Percentiles rank a stretch among this genome's conserved stretches.
Evolutionary conservation across 2,113 vertebrate species (phyloP).

Genomic region (Glaucidium brasilianum): DNA sequence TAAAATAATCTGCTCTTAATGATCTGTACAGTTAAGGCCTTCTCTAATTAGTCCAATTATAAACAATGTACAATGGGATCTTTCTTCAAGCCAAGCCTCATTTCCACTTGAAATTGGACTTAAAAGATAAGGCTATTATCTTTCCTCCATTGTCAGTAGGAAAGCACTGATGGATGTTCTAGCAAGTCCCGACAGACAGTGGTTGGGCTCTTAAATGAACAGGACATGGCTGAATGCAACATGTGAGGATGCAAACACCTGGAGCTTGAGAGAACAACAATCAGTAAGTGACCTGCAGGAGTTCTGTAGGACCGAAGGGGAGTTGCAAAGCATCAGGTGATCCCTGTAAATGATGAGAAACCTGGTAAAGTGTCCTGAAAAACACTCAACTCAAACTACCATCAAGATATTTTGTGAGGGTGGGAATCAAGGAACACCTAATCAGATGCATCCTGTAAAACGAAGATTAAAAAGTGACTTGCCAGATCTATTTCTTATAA

Average conservation of each 20-base stretch:
- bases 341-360: neutral
- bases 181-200: neutral
- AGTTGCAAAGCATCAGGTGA: neutral
- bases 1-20: neutral
- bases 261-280: neutral
- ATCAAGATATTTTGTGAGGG: neutral
- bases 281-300: neutral
- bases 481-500: neutral
- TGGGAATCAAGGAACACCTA: neutral
- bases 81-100: constrained; percentile 32
- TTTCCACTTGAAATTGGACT: constrained; percentile 23
- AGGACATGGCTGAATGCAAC: neutral
- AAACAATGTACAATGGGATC: neutral
- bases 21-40: neutral
- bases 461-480: neutral
- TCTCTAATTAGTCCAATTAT: constrained; percentile 15
- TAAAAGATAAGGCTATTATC: neutral
- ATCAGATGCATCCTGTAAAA: neutral
- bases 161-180: neutral
- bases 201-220: neutral
- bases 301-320: neutral
- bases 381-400: neutral
- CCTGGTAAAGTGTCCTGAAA: neutral
- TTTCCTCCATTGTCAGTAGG: neutral
- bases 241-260: neutral